phyloP scores from a whole-genome alignment of 2,113 vertebrate species.

The Carollia perspicillata region DNA sequence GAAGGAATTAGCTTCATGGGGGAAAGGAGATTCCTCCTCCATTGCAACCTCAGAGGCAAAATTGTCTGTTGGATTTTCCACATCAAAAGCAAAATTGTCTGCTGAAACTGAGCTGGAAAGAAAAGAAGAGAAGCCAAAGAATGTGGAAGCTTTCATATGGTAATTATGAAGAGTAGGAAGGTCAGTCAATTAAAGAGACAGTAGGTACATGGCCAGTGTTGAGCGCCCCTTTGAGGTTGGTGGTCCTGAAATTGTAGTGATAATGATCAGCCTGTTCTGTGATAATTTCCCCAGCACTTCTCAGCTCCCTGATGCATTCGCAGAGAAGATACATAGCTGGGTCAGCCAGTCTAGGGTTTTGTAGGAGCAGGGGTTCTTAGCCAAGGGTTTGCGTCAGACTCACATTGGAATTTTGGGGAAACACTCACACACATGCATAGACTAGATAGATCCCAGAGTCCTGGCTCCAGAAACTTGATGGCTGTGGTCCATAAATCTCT shows the following conservation, averaged over 20 bases:
- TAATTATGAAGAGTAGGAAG: background rate
- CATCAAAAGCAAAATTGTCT: background rate
- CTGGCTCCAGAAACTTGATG: background rate
- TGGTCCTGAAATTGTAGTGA: background rate
- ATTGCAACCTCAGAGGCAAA: background rate
- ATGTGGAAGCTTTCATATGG: background rate
- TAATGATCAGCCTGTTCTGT: background rate
- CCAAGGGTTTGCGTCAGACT: background rate
- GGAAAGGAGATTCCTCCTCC: background rate
- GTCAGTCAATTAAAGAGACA: background rate
- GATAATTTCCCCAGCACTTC: background rate
- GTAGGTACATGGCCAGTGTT: too few species aligned
- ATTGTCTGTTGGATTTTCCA: background rate
- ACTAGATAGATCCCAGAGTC: background rate
- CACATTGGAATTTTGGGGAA: background rate
- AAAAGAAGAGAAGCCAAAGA: background rate
- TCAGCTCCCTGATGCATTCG: background rate
- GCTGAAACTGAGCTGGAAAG: background rate
- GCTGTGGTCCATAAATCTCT: background rate
- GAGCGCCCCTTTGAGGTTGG: background rate
- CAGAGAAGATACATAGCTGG: background rate
- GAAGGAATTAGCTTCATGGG: background rate
- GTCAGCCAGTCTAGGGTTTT: background rate
- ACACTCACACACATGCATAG: background rate
- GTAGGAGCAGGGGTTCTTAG: background rate